These are phyloP conservation scores for Dasyornis broadbenti DNA, from an alignment of 2,113 vertebrate genomes.

Conservation along the genomic window DNA sequence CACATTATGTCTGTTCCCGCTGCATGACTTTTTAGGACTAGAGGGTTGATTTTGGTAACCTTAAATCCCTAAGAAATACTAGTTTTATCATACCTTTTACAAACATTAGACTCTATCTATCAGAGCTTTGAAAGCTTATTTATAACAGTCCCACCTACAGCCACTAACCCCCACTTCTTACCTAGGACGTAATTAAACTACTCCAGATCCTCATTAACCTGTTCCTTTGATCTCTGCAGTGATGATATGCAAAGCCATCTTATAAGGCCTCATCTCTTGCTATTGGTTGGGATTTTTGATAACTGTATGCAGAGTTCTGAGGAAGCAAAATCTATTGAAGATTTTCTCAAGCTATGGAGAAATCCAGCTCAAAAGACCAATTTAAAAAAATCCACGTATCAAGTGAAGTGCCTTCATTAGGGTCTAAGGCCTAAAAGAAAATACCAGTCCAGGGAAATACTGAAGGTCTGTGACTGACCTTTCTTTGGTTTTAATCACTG, in stretches of 20 bases:
- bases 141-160: conserved; percentile 72
- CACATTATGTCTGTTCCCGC: neutral
- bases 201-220: conserved; percentile 80
- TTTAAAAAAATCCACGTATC: conserved; percentile 80
- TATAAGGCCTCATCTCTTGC: conserved; percentile 74
- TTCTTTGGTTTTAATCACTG: conserved; percentile 99
- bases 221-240: conserved; percentile 83
- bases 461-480: conserved; percentile 91
- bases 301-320: conserved; percentile 79
- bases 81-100: conserved; percentile 66
- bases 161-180: conserved; percentile 71
- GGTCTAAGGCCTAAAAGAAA: conserved; percentile 86
- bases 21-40: neutral
- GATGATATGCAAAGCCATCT: conserved; percentile 85
- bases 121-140: conserved; percentile 84
- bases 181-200: conserved; percentile 82
- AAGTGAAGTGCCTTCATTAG: conserved; percentile 87
- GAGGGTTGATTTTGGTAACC: conserved; percentile 13
- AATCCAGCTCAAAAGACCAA: conserved; percentile 80
- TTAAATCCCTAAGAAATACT: conserved; percentile 47
- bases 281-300: conserved; percentile 76
- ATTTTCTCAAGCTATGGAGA: conserved; percentile 71
- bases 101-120: conserved; percentile 80
- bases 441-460: conserved; percentile 86
- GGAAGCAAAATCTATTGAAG: conserved; percentile 72